Conservation (phyloP, 2,797 vertebrate species). For the Enteromius paludinosus region DNA sequence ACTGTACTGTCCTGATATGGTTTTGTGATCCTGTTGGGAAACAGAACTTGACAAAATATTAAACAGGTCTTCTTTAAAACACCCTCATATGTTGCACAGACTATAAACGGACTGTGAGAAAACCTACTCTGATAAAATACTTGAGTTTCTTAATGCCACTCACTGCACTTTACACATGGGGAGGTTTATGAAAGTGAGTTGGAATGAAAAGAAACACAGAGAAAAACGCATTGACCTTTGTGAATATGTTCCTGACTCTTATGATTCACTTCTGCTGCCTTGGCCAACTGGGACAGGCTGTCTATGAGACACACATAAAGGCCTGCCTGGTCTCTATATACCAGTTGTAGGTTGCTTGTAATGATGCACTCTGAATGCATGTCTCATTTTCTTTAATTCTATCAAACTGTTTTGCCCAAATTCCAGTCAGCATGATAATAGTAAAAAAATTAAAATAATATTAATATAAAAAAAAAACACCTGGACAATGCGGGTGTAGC, state of each 20-base stretch:
- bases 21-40: neutral
- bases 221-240: conserved; percentile 18
- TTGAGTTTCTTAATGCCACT: conserved; percentile 1
- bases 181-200: conserved; percentile 8
- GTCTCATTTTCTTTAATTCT: neutral
- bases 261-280: conserved; percentile 34
- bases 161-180: neutral
- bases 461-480: neutral
- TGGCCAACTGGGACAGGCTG: conserved; percentile 32
- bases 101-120: neutral
- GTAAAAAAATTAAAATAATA: no score
- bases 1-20: neutral
- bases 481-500: neutral
- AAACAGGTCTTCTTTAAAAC: neutral
- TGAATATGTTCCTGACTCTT: conserved; percentile 20
- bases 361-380: conserved; percentile 9
- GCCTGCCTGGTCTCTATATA: conserved; percentile 42
- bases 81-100: neutral
- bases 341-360: conserved; percentile 8
- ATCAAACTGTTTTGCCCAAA: neutral
- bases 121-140: neutral
- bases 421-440: neutral
- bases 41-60: neutral
- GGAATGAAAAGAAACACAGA: conserved; percentile 9
- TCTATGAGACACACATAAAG: conserved; percentile 27